Evolutionary conservation across 2,113 vertebrate genomes (phyloP).

Genomic region (Bos indicus): DNA sequence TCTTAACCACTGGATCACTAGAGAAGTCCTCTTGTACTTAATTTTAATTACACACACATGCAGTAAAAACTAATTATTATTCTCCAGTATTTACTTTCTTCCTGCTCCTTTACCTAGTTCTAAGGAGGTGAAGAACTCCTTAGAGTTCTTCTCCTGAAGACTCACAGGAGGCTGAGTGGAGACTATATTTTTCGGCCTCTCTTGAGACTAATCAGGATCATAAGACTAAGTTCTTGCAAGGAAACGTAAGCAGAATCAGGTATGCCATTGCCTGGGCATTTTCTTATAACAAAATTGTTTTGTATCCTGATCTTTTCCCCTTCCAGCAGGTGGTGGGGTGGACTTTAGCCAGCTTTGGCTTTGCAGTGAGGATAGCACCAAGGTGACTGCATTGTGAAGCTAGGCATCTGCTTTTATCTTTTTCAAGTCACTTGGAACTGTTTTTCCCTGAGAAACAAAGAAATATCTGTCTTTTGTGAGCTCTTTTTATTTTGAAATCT

Average conservation of each 20-base stretch:
- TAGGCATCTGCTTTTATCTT: neutral
- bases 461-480: neutral
- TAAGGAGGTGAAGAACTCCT: no score
- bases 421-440: neutral
- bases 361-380: neutral
- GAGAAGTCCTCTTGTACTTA: neutral
- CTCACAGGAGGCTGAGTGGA: neutral
- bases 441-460: neutral
- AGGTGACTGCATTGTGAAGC: neutral
- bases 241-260: neutral
- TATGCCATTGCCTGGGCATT: neutral
- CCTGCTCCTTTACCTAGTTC: neutral
- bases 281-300: neutral
- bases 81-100: neutral
- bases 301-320: neutral
- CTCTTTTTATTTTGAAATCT: neutral
- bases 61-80: neutral
- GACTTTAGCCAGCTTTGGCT: neutral
- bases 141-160: neutral
- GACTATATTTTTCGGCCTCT: neutral
- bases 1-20: neutral
- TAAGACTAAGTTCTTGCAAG: neutral
- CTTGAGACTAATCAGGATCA: neutral
- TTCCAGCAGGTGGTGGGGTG: neutral
- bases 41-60: neutral